These are phyloP conservation scores for Gobio gobio DNA, from an alignment of 2,113 vertebrate genomes.

Conservation along the genomic window DNA sequence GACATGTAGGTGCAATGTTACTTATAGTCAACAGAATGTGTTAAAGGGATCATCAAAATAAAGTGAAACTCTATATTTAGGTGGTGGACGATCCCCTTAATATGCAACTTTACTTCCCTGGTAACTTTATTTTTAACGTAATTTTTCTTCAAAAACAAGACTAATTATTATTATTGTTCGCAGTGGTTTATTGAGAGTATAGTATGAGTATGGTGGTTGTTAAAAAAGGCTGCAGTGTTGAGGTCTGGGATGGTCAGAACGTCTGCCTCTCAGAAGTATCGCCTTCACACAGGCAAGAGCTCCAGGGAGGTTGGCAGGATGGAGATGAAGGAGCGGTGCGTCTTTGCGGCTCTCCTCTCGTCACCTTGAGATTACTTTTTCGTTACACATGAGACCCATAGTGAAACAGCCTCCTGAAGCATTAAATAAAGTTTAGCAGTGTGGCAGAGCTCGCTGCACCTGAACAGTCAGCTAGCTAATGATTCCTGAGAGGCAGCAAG, in stretches of 20 bases:
- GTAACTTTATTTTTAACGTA: neutral
- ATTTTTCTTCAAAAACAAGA: neutral
- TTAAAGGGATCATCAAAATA: no score
- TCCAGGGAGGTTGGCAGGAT: conserved; percentile 39
- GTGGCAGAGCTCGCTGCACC: conserved; percentile 54
- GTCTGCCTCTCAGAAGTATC: conserved; percentile 37
- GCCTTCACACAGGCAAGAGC: conserved; percentile 38
- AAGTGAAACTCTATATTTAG: neutral
- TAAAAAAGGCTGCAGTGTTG: neutral
- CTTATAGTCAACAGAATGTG: no score
- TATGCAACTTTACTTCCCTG: neutral
- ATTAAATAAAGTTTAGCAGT: conserved; percentile 68
- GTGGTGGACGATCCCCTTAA: neutral
- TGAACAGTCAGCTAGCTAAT: conserved; percentile 62
- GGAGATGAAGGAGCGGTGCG: conserved; percentile 44
- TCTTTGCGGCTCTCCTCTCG: conserved; percentile 39
- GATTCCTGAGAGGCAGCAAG: conserved; percentile 47
- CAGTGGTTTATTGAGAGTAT: conserved; percentile 1
- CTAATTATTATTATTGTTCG: neutral
- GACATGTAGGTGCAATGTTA: no score
- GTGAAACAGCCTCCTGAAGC: conserved; percentile 65
- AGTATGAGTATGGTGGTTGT: neutral
- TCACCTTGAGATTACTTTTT: conserved; percentile 65
- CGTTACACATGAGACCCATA: conserved; percentile 62
- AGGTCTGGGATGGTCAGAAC: conserved; percentile 8